These are phyloP conservation scores for Ophion obscuratus DNA, from an alignment of 2,888 invertebrate species.

Conservation along the genomic window DNA sequence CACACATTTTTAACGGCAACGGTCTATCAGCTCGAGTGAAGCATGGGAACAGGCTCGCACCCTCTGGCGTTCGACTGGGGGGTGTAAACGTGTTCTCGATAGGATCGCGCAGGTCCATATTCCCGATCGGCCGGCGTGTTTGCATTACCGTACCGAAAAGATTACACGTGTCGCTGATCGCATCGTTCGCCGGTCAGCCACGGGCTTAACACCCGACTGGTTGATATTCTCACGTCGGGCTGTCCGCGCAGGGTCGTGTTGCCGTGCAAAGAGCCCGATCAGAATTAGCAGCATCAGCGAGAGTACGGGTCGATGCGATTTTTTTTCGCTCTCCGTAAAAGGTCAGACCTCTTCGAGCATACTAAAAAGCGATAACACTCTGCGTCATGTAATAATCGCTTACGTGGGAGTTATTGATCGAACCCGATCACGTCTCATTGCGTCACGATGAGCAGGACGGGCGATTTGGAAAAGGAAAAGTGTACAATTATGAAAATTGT, in stretches of 20 bases:
- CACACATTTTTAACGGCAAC: too few species aligned
- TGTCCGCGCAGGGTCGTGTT: neutral
- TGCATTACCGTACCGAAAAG: conserved; percentile 41
- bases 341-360: conserved; percentile 42
- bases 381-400: conserved; percentile 1
- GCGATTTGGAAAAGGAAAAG: neutral
- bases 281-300: conserved; percentile 28
- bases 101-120: conserved; percentile 26
- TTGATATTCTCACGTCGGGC: conserved; percentile 38
- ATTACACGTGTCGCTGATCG: conserved; percentile 62
- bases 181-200: conserved; percentile 46
- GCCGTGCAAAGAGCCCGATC: conserved; percentile 8
- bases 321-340: conserved; percentile 32
- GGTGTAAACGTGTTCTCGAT: conserved; percentile 29
- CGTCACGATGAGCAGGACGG: neutral
- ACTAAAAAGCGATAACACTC: conserved; percentile 31
- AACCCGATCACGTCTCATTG: neutral
- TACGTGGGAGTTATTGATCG: conserved; percentile 45
- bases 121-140: conserved; percentile 12
- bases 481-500: neutral
- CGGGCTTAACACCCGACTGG: conserved; percentile 62
- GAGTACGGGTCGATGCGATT: conserved; percentile 10
- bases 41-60: neutral
- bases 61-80: neutral
- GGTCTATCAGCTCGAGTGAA: conserved; percentile 12